Conservation (phyloP, 2,888 invertebrate species). For the Rhopalosiphum nymphaeae region DNA sequence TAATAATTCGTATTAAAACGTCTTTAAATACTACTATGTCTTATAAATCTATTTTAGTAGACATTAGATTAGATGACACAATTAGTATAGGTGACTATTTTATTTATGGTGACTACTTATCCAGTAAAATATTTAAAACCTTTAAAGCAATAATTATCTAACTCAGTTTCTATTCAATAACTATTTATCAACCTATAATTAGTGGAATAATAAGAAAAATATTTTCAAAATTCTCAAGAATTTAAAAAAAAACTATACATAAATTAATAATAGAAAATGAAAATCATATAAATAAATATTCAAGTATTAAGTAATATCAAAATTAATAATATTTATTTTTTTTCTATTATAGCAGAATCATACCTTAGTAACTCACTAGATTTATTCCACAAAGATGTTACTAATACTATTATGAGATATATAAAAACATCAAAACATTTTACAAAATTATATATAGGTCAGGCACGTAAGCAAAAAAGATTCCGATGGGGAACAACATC, state of each 20-base stretch:
- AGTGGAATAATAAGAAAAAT: neutral
- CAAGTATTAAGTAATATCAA: neutral
- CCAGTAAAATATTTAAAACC: neutral
- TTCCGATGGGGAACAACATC: neutral
- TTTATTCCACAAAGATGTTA: neutral
- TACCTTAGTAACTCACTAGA: neutral
- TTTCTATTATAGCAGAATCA: neutral
- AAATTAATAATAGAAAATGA: neutral
- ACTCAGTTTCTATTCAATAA: neutral
- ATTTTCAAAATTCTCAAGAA: neutral
- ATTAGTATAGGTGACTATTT: neutral
- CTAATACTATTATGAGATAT: neutral
- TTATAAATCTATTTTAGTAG: neutral
- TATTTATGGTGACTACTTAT: neutral
- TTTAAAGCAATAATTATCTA: neutral
- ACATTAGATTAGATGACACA: neutral
- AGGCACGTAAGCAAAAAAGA: neutral
- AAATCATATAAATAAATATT: neutral
- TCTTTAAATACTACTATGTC: neutral
- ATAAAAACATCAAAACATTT: neutral
- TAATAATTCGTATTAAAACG: neutral
- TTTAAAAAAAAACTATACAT: neutral
- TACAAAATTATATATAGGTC: neutral
- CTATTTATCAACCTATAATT: neutral
- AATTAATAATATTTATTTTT: neutral